A percentile compares a stretch with the other conserved stretches of the same genome.
Conservation (phyloP, 2,888 invertebrate species). For the Dendrolimus pini region DNA sequence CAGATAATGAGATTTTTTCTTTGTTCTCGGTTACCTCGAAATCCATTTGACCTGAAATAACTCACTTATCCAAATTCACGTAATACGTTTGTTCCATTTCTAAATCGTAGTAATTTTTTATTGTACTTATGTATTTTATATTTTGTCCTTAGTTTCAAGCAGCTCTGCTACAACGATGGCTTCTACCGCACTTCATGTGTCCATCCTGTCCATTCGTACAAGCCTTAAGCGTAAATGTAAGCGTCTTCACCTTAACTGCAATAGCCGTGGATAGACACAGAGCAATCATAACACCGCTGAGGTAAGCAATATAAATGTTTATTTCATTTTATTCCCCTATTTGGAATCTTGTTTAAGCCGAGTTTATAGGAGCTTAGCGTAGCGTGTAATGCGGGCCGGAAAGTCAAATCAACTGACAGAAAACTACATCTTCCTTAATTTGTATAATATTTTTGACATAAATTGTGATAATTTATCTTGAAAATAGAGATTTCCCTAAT, state of each 20-base stretch:
- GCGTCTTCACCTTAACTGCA: slow-evolving; percentile 90
- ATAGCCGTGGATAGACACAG: slow-evolving; percentile 92
- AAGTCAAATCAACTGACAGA: no score
- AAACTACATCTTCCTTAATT: no score
- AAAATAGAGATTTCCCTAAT: no score
- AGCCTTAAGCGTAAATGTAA: slow-evolving; percentile 91
- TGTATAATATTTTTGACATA: no score
- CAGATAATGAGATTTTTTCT: no score
- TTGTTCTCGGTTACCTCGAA: not conserved
- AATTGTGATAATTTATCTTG: no score
- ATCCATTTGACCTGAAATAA: not conserved
- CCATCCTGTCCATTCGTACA: slow-evolving; percentile 93
- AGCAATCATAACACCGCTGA: slow-evolving; percentile 84
- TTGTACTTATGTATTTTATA: slow-evolving; percentile 4
- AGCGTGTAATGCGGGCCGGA: no score
- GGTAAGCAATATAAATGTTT: slow-evolving; percentile 57
- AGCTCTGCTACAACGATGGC: slow-evolving; percentile 90
- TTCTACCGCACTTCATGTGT: slow-evolving; percentile 91
- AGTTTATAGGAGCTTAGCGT: no score
- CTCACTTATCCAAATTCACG: not conserved
- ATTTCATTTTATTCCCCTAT: no score
- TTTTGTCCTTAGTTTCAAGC: slow-evolving; percentile 84
- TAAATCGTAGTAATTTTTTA: not conserved
- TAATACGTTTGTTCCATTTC: not conserved
- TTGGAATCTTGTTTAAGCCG: no score